Evolutionary conservation across 2,113 vertebrate species (phyloP).

Genomic region (Anser cygnoides): DNA sequence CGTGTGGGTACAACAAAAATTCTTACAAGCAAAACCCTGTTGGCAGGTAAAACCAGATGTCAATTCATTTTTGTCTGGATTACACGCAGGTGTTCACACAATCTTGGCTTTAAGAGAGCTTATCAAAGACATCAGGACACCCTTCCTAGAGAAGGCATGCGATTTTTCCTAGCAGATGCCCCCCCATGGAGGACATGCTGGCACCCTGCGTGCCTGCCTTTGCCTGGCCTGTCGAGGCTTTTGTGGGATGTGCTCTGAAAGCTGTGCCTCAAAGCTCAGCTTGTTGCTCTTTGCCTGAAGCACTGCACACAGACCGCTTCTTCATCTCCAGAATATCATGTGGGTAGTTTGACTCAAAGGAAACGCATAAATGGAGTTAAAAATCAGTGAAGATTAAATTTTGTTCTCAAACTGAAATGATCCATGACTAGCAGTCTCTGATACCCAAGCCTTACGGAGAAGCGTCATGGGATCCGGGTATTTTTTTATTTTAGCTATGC

Average conservation of each 20-base stretch:
- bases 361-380: background rate
- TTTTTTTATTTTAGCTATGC: background rate
- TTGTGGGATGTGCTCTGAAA: background rate
- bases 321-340: background rate
- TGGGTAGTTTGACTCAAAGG: background rate
- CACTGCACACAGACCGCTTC: background rate
- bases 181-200: fast-evolving
- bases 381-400: background rate
- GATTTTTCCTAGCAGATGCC: background rate
- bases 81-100: background rate
- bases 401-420: background rate
- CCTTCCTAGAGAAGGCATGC: background rate
- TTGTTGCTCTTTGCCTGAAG: background rate
- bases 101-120: background rate
- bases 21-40: background rate
- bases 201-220: fast-evolving
- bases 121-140: background rate
- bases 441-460: background rate
- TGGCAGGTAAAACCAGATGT: background rate
- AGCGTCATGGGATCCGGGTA: background rate
- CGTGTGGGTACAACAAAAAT: background rate
- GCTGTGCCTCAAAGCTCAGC: background rate
- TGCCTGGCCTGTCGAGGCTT: background rate
- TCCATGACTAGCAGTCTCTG: background rate
- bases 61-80: background rate